A percentile compares a stretch with the other conserved stretches of the same genome.
Conservation (phyloP, 2,797 vertebrate genomes). For the Squalus acanthias region DNA sequence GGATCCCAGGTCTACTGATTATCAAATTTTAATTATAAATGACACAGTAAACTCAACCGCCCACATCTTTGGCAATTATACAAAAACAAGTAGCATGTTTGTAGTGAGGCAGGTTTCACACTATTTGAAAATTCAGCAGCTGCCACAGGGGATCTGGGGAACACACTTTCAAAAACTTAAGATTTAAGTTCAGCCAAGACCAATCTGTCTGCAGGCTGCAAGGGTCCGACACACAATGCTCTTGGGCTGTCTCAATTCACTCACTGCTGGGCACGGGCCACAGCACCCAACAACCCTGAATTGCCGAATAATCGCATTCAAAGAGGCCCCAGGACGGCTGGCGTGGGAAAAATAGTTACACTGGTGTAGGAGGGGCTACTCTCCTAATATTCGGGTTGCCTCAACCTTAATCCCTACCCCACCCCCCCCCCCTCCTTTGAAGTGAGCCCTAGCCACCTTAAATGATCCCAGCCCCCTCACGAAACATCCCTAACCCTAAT, state of each 20-base stretch:
- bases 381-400: not conserved
- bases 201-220: not conserved
- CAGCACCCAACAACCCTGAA: not conserved
- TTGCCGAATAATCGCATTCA: not conserved
- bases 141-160: conserved; percentile 17
- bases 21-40: conserved; percentile 29
- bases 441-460: not conserved
- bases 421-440: not conserved
- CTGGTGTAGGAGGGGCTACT: not conserved
- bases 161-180: conserved; percentile 6
- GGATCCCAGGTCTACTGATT: not conserved
- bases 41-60: conserved; percentile 19
- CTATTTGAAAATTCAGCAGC: conserved; percentile 1
- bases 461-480: not conserved
- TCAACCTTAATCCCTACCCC: not conserved
- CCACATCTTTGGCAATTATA: conserved; percentile 25
- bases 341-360: not conserved
- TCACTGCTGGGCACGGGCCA: not conserved
- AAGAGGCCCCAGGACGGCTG: not conserved
- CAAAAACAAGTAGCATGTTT: conserved; percentile 13
- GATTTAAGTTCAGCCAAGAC: not conserved
- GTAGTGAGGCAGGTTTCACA: not conserved
- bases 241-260: not conserved
- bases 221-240: not conserved
- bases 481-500: not conserved